Base-by-base conservation (phyloP, 1,140 invertebrate species). In the Drosophila asahinai region DNA sequence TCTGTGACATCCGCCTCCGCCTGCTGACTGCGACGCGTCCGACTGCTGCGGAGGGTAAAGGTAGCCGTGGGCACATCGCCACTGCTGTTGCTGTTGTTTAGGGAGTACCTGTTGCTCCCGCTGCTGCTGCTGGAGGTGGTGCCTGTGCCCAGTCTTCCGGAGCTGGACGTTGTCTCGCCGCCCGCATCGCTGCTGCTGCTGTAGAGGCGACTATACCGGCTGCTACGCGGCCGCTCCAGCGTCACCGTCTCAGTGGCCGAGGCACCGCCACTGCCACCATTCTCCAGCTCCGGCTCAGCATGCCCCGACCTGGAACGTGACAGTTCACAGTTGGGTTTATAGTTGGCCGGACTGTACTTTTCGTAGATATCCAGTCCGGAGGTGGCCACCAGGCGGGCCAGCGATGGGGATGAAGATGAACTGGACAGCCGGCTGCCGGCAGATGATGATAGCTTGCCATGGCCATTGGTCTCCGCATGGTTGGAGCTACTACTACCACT, bases 271-370 rank as follows among this genome's bases (percentile, higher is more conserved):
- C 43, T 45, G 36, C 49, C 68, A 25, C 33, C 64, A 40, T 42
- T 79, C 65, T 45, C 71, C 47, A 38, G 65, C 33, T 67, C 81
- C 71, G 67, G 47, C 59, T 83, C 74, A 86, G 77, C 77, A 80
- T 68, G 57, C 51, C 82, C 82, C 82, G 92, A 93, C 90, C 92
- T 93, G 80, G 92, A 93, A 93, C 92, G 91, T 92, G 92, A 91
- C 65, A 93, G 83, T 92, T 93, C 92, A 92, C 81, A 82, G 77
- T 92, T 93, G 79, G 92, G 91, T 92, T 86, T 93, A 93, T 93
- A 93, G 81, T 92, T 87, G 61, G 92, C 89, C 63, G 92, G 92
- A 90, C 92, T 93, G 63, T 93, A 93, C 79, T 93, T 93, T 80
- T 93, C 91, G 72, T 93, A 93, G 33, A 93, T 86, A 59, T 93